A percentile compares a stretch with the other conserved stretches of the same genome.
Evolutionary conservation across 1,140 invertebrate genomes (phyloP).

Genomic region (Drosophila nigromelanica): DNA sequence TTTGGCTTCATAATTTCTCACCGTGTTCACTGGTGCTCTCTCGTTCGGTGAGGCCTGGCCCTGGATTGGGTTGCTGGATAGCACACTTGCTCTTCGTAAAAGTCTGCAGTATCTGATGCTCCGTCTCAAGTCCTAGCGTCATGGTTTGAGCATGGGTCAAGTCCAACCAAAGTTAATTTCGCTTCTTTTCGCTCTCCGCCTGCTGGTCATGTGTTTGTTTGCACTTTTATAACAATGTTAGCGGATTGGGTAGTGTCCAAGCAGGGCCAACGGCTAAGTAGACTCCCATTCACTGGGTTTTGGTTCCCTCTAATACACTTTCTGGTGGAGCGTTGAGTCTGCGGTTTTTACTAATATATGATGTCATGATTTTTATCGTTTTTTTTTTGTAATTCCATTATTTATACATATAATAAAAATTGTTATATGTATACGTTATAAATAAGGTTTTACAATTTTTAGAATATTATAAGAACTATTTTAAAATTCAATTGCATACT

Average conservation of each 20-base stretch:
- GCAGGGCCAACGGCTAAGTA: conserved; percentile 13
- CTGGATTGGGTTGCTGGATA: background rate
- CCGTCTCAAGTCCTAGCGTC: conserved; percentile 24
- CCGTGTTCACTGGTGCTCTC: conserved; percentile 26
- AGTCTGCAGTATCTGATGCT: conserved; percentile 42
- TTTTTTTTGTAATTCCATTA: too few species aligned
- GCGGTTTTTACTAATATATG: conserved; percentile 56
- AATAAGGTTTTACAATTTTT: too few species aligned
- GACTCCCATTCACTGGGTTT: background rate
- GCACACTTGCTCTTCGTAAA: conserved; percentile 38
- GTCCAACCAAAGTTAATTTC: conserved; percentile 38
- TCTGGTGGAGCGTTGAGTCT: conserved; percentile 27
- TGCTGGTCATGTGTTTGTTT: conserved; percentile 65
- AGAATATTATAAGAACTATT: too few species aligned
- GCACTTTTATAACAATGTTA: conserved; percentile 79
- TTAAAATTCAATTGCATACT: too few species aligned
- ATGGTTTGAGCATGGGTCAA: conserved; percentile 54
- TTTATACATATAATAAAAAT: background rate
- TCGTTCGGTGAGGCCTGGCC: conserved; percentile 3
- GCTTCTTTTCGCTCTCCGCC: conserved; percentile 14
- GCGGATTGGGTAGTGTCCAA: conserved; percentile 31
- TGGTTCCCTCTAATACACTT: conserved; percentile 9
- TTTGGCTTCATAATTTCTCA: conserved; percentile 74
- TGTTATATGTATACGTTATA: too few species aligned
- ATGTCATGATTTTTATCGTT: conserved; percentile 60